Base-by-base conservation (phyloP, 2,797 vertebrate genomes). In the Sandelia bainsii region DNA sequence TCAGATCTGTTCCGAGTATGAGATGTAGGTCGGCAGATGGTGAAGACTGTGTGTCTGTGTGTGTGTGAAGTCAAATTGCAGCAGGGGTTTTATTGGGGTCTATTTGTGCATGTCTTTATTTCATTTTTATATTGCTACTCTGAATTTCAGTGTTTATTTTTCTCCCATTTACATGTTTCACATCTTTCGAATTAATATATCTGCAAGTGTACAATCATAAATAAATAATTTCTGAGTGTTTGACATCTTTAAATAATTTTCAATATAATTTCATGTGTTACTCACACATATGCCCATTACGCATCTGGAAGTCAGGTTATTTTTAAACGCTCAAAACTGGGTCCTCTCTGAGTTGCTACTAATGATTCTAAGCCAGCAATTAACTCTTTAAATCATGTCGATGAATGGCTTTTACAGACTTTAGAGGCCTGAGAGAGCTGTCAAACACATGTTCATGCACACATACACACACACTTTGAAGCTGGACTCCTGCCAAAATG, bases 341-440 rank as follows among this genome's bases (percentile, higher is more conserved):
- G 75, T 76, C 29, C 42, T 78, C 72, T 81, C 27, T 1, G 45
- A 84, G 65, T 79, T 65, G 58, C 75, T 75, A 66, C 87, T 90
- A 92, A 91, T 87, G 85, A 87, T 75, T 91, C 88, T 90, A 93
- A 90, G 91, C 77, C 85, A 73, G 59, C 82, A 91, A 90, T 90
- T 88, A 91, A 84, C 79, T 87, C 74, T 85, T 83, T 78, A 76
- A 37, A 16, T 66, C 60, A 78, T 77, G 68, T 32, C 45, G 40
- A 62, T 62, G 70, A 74, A 88, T 84, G 79, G 11, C 27, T 92
- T 91, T 87, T 63, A 83, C 86, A 87, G 82, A 65, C 81, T 76
- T 77, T 72, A 72, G 39, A 80, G 58, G 61, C 76, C 74, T 45
- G 48, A 69, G 54, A 29, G 75, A 69, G 50, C 82, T 77, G 75